Evolutionary conservation across 2,797 vertebrate genomes (phyloP), one percentile per base, ranked within the genome.

Genomic region (Xenops minutus): DNA sequence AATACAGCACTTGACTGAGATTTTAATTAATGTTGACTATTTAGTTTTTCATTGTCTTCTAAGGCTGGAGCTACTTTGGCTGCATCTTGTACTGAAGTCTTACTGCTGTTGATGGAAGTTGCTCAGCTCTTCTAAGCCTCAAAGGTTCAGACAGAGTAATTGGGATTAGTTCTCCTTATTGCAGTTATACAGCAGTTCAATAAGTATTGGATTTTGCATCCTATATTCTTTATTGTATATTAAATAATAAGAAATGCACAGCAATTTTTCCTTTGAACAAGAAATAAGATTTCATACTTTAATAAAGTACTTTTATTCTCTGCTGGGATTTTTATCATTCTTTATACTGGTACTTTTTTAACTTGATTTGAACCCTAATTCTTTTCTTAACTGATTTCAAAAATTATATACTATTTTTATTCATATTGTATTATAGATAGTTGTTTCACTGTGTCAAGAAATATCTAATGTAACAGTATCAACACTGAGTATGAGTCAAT

Each of bases 311-410:
- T 71, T 66, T n/a, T 15, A 22, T 67, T 88, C 67, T 83, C 2
- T 12, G 63, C 48, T 63, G 5, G 7, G 2, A 20, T 63, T 79
- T 72, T 67, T 34, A 14, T n/a, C 20, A 46, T 72, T 58, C 23
- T 59, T 74, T 55, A 23, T 54, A 6, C 7, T 62, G 10, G 2
- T 48, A 16, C 3, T 12, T 72, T 62, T 75, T 64, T n/a, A 7
- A 51, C 7, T 73, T 0, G 0, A 10, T 77, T 80, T 91, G 54
- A 66, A 14, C 3, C 8, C 12, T 3, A 62, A 15, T 23, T 62
- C 17, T 44, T 62, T 75, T 32, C 27, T 52, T 76, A 30, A 34
- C 3, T 52, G 13, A 73, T 69, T 80, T 80, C 73, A 24, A 85
- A 91, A 30, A 6, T 20, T 12, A 16, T 17, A 23, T 12, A 2